Percentiles rank a stretch among this genome's conserved stretches.
Conservation (phyloP, 2,113 vertebrate genomes). For the Leucosticte australis region DNA sequence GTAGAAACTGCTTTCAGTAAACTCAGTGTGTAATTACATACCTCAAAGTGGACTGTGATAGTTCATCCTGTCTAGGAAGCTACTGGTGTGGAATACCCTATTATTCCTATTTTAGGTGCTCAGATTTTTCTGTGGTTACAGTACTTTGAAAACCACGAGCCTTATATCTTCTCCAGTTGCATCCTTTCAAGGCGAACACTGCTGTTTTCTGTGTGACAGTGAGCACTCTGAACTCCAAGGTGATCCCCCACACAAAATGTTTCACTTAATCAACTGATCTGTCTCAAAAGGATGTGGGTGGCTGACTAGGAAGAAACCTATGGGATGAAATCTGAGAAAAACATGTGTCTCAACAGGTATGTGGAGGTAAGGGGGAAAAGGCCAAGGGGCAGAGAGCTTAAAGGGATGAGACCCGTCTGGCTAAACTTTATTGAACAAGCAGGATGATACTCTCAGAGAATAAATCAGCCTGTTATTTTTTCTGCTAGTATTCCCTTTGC, state of each 20-base stretch:
- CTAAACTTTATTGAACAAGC: neutral
- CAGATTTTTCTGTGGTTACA: neutral
- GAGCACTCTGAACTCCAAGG: neutral
- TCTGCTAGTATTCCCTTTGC: neutral
- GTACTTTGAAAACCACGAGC: neutral
- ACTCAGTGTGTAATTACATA: neutral
- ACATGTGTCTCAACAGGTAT: neutral
- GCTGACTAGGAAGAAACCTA: neutral
- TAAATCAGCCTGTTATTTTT: neutral
- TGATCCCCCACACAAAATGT: neutral
- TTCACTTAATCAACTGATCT: neutral
- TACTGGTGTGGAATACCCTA: neutral
- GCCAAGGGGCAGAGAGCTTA: neutral
- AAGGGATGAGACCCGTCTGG: neutral
- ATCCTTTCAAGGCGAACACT: neutral
- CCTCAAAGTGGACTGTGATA: neutral
- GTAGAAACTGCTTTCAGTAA: neutral
- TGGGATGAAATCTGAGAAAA: slow-evolving; percentile 12
- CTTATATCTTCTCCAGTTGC: neutral
- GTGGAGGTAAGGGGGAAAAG: neutral
- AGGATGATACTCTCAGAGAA: neutral
- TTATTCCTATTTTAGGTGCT: neutral
- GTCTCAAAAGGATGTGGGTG: neutral
- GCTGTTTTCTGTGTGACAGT: neutral
- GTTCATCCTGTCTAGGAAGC: neutral